A percentile compares a stretch with the other conserved stretches of the same genome.
These are phyloP conservation scores for Serripes groenlandicus DNA, from an alignment of 2,888 invertebrate genomes.

Conservation along the genomic window DNA sequence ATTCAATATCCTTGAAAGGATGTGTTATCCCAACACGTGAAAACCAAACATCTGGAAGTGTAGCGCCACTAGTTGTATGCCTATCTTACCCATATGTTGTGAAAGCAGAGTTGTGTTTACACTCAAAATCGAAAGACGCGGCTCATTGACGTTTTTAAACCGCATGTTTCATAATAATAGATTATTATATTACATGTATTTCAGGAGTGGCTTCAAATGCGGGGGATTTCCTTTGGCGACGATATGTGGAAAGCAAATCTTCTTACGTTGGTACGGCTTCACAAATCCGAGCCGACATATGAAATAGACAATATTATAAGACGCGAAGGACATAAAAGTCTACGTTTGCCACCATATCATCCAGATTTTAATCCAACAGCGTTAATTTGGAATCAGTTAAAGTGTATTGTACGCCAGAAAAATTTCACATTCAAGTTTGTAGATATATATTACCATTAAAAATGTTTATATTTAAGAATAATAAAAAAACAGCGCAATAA, in stretches of 20 bases:
- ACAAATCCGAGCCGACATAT: constrained; percentile 28
- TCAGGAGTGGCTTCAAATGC: constrained; percentile 9
- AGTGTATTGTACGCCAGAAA: not conserved
- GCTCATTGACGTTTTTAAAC: too few species aligned
- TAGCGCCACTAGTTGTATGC: too few species aligned
- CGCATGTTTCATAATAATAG: too few species aligned
- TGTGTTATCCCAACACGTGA: too few species aligned
- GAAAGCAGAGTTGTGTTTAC: too few species aligned
- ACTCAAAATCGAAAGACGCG: too few species aligned
- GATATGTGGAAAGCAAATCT: constrained; percentile 16
- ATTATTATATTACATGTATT: not conserved
- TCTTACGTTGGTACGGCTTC: not conserved
- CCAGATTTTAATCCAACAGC: constrained; percentile 37
- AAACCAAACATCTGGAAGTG: too few species aligned
- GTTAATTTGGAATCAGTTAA: constrained; percentile 30
- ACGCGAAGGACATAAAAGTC: constrained; percentile 22
- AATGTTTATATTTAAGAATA: too few species aligned
- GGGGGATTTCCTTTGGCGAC: not conserved
- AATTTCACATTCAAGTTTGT: constrained; percentile 21
- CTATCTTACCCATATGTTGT: too few species aligned
- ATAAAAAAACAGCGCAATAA: too few species aligned
- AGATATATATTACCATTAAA: not conserved
- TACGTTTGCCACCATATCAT: constrained; percentile 37
- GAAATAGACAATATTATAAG: constrained; percentile 15
- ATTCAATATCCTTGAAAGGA: too few species aligned